Evolutionary conservation across 2,888 invertebrate genomes (phyloP).

Genomic region (Rhogogaster chlorosoma): DNA sequence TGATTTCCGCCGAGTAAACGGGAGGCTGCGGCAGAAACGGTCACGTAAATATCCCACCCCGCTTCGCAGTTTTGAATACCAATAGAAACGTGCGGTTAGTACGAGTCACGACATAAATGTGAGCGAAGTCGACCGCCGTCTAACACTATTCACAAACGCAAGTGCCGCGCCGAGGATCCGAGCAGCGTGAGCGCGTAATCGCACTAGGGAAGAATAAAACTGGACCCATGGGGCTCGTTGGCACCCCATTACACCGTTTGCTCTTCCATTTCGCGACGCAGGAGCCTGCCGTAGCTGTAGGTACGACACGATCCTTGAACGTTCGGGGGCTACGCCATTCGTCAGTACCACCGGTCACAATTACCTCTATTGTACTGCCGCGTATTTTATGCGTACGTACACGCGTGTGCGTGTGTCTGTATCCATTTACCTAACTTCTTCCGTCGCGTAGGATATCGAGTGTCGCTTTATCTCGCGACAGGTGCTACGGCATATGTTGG

Average conservation of each 20-base stretch:
- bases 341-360: slow-evolving; percentile 71
- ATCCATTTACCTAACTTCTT: not conserved
- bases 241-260: slow-evolving; percentile 76
- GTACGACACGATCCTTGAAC: slow-evolving; percentile 45
- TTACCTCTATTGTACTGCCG: slow-evolving; percentile 71
- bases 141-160: not conserved
- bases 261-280: slow-evolving; percentile 69
- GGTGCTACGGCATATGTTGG: slow-evolving; percentile 25
- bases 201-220: slow-evolving; percentile 61
- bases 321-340: slow-evolving; percentile 62
- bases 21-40: not conserved
- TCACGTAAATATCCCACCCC: not conserved
- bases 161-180: not conserved
- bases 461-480: slow-evolving; percentile 39
- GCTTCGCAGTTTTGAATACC: not conserved
- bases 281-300: not conserved
- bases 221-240: slow-evolving; percentile 76
- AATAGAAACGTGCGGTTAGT: slow-evolving; percentile 9
- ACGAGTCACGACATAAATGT: not conserved
- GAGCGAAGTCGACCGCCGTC: not conserved
- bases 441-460: slow-evolving; percentile 12
- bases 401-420: not conserved
- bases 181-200: slow-evolving; percentile 12
- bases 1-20: not conserved
- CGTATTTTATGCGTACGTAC: slow-evolving; percentile 16